Evolutionary conservation across 2,113 vertebrate species (phyloP).

Genomic region (Sporophila hypoxantha): DNA sequence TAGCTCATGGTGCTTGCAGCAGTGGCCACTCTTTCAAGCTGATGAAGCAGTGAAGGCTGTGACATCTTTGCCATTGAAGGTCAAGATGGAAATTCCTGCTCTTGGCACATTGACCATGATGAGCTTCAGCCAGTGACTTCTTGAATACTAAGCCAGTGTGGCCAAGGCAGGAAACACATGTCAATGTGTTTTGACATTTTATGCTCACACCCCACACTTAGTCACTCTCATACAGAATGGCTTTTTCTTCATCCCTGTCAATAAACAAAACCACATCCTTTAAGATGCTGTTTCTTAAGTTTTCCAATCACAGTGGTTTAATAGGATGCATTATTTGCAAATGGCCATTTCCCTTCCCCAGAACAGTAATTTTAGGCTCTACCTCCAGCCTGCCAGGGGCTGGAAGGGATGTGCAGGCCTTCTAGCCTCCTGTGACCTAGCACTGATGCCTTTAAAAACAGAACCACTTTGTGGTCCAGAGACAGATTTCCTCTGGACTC

Average conservation of each 20-base stretch:
- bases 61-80: not conserved
- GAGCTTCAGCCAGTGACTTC: not conserved
- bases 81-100: constrained; percentile 21
- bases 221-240: not conserved
- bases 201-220: not conserved
- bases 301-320: not conserved
- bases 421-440: not conserved
- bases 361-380: not conserved
- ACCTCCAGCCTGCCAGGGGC: not conserved
- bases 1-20: not conserved
- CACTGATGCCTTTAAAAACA: not conserved
- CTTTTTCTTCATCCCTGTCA: not conserved
- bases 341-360: not conserved
- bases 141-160: not conserved
- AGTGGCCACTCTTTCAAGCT: not conserved
- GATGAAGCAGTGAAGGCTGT: not conserved
- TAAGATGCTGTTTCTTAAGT: not conserved
- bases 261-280: not conserved
- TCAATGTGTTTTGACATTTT: not conserved
- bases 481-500: not conserved
- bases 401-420: not conserved
- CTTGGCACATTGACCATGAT: not conserved
- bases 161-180: not conserved
- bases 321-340: not conserved
- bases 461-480: not conserved